These are phyloP conservation scores for Rhabditoides inermis DNA, from an alignment of 2,888 invertebrate species.

Conservation along the genomic window DNA sequence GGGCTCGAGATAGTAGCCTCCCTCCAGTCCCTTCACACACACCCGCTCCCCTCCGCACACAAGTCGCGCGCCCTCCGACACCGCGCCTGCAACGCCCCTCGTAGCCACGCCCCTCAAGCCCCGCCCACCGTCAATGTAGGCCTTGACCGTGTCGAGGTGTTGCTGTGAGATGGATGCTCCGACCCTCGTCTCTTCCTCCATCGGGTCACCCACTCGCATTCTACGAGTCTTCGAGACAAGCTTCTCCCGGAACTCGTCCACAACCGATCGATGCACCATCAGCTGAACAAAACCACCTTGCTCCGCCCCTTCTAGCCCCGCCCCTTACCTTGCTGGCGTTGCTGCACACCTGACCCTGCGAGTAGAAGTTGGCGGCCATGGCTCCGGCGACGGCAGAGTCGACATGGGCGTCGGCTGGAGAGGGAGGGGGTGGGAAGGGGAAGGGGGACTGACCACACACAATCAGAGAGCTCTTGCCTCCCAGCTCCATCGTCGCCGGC, in stretches of 20 bases:
- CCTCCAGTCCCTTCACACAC: slow-evolving; percentile 49
- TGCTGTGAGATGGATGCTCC: slow-evolving; percentile 59
- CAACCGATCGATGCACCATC: slow-evolving; percentile 57
- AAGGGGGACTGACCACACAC: too few species aligned
- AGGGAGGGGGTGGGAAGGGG: too few species aligned
- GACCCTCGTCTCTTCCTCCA: slow-evolving; percentile 54
- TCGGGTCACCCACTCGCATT: slow-evolving; percentile 52
- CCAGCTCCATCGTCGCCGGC: slow-evolving; percentile 59
- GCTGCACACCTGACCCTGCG: slow-evolving; percentile 61
- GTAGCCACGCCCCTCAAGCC: neutral
- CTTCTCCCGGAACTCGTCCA: slow-evolving; percentile 54
- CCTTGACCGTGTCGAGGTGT: slow-evolving; percentile 57
- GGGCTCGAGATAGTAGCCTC: slow-evolving; percentile 58
- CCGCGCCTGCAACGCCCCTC: slow-evolving; percentile 14
- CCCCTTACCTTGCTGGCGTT: slow-evolving; percentile 56
- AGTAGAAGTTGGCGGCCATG: slow-evolving; percentile 60
- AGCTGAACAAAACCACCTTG: slow-evolving; percentile 51
- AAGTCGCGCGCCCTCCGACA: slow-evolving; percentile 55
- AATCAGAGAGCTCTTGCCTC: slow-evolving; percentile 60
- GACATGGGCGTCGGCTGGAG: slow-evolving; percentile 58
- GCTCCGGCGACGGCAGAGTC: slow-evolving; percentile 60
- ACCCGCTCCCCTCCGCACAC: slow-evolving; percentile 58
- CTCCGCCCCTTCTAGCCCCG: neutral
- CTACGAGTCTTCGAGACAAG: slow-evolving; percentile 54
- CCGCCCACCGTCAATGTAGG: slow-evolving; percentile 55